These are phyloP conservation scores for Aurelia sp. DNA, from an alignment of 30 jellyfish, hydroid and myxozoan species.

Conservation along the genomic window DNA sequence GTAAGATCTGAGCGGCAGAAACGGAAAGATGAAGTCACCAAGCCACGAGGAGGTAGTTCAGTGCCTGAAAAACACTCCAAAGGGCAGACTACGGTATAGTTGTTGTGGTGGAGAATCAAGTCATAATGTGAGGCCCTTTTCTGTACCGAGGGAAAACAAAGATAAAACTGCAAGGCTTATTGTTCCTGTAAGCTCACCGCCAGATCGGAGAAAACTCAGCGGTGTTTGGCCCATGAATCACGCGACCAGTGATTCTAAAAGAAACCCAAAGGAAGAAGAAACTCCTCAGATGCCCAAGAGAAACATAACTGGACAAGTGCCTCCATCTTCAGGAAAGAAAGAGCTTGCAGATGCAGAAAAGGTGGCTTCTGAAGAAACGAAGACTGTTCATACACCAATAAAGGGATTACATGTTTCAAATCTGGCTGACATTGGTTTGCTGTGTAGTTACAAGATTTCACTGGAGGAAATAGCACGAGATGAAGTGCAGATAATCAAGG, in stretches of 20 bases:
- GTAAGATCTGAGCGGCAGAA: no score
- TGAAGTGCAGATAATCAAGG: constrained; percentile 20
- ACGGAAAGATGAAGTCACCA: constrained; percentile 18
- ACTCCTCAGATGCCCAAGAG: neutral
- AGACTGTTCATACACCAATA: neutral
- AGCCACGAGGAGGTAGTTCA: constrained; percentile 38
- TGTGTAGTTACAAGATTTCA: neutral
- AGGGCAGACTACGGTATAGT: constrained; percentile 48
- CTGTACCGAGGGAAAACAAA: neutral
- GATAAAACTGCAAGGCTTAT: neutral
- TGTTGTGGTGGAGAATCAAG: constrained; percentile 5
- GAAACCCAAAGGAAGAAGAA: neutral
- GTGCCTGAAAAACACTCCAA: constrained; percentile 58
- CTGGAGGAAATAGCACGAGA: constrained; percentile 26
- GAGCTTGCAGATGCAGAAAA: neutral
- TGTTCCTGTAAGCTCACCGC: constrained; percentile 54
- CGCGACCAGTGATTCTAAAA: neutral
- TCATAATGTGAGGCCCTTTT: neutral
- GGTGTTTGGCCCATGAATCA: neutral
- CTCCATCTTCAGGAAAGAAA: neutral
- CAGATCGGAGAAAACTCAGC: constrained; percentile 10
- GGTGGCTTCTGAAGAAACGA: neutral
- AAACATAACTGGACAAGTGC: neutral
- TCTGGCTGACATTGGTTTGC: constrained; percentile 14
- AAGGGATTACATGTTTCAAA: constrained; percentile 1